Base-by-base conservation (phyloP, 2,888 invertebrate species). In the Busseola fusca region DNA sequence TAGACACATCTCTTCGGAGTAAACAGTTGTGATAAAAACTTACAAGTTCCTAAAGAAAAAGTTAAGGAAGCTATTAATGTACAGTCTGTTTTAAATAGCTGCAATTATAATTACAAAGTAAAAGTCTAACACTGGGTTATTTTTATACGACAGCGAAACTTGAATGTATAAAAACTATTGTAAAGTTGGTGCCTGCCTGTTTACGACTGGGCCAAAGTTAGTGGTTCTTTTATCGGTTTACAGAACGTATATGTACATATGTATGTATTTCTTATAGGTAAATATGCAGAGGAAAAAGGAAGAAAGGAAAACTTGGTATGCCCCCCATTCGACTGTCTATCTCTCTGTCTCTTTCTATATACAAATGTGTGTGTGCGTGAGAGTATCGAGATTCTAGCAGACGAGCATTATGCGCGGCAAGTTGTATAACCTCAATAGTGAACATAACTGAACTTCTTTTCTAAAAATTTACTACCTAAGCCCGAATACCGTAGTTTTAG, bases 71-170 rank as follows among this genome's bases (percentile, higher is more conserved):
- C 7, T 34, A 6, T 34, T 3, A 34, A 34, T 34, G 34, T 34
- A 34, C 34, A 34, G 34, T 50, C 25, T 34, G 42, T 34, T 58
- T 54, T 12, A 72, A 56, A 76, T 71, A 18, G 42, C 64, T 69
- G 69, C 50, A 74, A 74, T 37, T 58, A 21, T 66, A 70, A 60
- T 74, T 57, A 27, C 37, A 10, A 78, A 64, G 73, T 79, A 69
- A 79, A 42, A 58, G 77, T 79, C 62, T 50, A 58, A 42, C 30
- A 30, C 54, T 25, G 18, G 18, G 5, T 30, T 71, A 71, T 78
- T 78, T 71, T 78, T 71, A 71, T 59, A 64, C 71, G 7, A 56
- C 59, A 42, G 34, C 27, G 14, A n/a, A 48, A 64, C 63, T 56
- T 48, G 75, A 78, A 66, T 56, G 70, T 70, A 18, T 5, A 16